Evolutionary conservation across 2,888 invertebrate species (phyloP).

Genomic region (Nebria brevicollis): DNA sequence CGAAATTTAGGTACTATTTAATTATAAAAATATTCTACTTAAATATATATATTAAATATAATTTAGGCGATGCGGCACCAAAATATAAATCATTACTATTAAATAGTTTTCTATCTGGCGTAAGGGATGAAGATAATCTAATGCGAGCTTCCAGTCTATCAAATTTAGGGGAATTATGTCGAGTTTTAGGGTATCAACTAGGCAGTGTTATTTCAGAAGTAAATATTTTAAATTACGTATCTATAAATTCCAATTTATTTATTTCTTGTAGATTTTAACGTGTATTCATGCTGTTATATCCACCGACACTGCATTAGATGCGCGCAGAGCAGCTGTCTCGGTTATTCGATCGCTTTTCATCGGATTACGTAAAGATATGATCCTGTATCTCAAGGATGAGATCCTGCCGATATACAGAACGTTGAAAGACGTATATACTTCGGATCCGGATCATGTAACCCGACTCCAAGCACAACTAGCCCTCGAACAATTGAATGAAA

Average conservation of each 20-base stretch:
- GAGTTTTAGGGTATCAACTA: conserved; percentile 77
- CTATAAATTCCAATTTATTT: conserved; percentile 31
- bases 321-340: conserved; percentile 81
- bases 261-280: conserved; percentile 71
- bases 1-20: conserved; percentile 71
- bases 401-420: conserved; percentile 76
- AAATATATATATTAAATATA: conserved; percentile 30
- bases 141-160: conserved; percentile 85
- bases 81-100: conserved; percentile 75
- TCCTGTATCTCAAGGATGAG: conserved; percentile 73
- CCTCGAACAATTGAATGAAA: conserved; percentile 78
- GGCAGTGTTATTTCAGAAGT: conserved; percentile 81
- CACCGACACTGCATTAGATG: conserved; percentile 77
- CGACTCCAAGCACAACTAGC: conserved; percentile 81
- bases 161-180: conserved; percentile 83
- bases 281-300: conserved; percentile 76
- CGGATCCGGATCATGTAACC: conserved; percentile 75
- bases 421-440: conserved; percentile 72
- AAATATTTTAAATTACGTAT: conserved; percentile 38
- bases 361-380: conserved; percentile 77
- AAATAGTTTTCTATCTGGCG: conserved; percentile 76
- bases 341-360: conserved; percentile 78
- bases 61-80: conserved; percentile 76
- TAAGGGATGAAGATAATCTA: conserved; percentile 76
- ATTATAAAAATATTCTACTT: background rate